Evolutionary conservation across 2,113 vertebrate species (phyloP), one percentile per base, ranked within the genome.

Genomic region (Syngnathus floridae): DNA sequence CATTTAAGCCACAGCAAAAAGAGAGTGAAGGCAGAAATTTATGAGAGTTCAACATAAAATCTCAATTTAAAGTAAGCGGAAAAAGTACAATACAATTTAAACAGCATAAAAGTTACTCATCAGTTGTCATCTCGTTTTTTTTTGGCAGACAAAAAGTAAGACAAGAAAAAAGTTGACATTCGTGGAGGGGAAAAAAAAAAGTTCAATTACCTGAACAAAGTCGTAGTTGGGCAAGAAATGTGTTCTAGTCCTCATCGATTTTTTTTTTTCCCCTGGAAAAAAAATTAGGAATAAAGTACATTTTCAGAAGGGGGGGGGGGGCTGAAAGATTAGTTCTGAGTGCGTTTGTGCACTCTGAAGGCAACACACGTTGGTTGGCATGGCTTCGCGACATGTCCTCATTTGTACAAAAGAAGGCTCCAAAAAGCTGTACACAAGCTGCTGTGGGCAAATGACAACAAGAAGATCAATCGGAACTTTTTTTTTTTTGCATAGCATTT

Each of bases 401-500:
- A 65, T 84, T 80, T 78, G 65, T 84, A 88, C 83, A 88, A 85
- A 86, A 78, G 59, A 75, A 64, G 57, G 67, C 64, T 81, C 81
- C 78, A 16, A 78, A 81, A 73, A 56, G 22, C 10, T 14, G 31
- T 14, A 64, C 69, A 78, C 64, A 79, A 85, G 78, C 82, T 26
- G 0, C 51, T 76, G 67, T 56, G 19, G 40, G 77, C 61, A 70
- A 69, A 57, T 66, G 75, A 75, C 68, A 40, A 41, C 13, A 16
- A 46, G 5, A 46, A 46, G 13, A 31, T 31, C 26, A 46, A 46
- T 46, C 43, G 16, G 4, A 45, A 45, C 4, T 38, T 77, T 31
- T 31, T 31, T 31, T 31, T 31, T 31, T 74, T 90, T 92, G 90
- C 89, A 91, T 91, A 88, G 88, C 89, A 87, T 90, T 91, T 88